Evolutionary conservation across 2,888 invertebrate genomes (phyloP), one percentile per base, ranked within the genome.

Genomic region (Lamproptera curius): DNA sequence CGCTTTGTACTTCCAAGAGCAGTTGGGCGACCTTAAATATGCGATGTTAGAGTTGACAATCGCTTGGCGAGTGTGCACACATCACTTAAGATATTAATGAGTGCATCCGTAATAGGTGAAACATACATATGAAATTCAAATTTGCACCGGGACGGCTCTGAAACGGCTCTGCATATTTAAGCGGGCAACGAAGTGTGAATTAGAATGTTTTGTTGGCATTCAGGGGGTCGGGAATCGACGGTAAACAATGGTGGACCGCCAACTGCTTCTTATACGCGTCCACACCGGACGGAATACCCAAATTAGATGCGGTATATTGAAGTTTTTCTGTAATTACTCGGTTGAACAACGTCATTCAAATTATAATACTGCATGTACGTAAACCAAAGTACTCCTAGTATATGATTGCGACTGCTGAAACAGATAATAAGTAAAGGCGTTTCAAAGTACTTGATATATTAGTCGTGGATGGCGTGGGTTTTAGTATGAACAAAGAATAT

Each of bases 101-200:
- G 83, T 80, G 86, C 86, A 87, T 86, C 81, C 77, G 82, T 86
- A 86, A 86, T 86, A 86, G 84, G 79, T 71, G 83, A 84, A 86
- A 84, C 85, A 86, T 85, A 84, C 83, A 83, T 84, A 85, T 86
- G 86, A 87, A 86, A 86, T 87, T 87, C 83, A 87, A 86, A 87
- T 87, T 85, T 82, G 82, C 81, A 81, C 74, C 78, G 79, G 44
- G 44, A 36, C 58, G 58, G 76, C 75, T 66, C 77, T 76, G 83
- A 76, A 82, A 78, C 81, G 73, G 73, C 73, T 82, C 82, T 85
- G 77, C 84, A 87, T 87, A 83, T 85, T 87, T 87, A 83, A 87
- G 81, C 81, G 85, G 78, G 83, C 85, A 84, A 74, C 82, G 76
- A 82, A 82, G 86, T 86, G 86, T 83, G 83, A 86, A 86, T 87